Conservation (phyloP, 1,140 invertebrate genomes). For the Drosophila ogumai region DNA sequence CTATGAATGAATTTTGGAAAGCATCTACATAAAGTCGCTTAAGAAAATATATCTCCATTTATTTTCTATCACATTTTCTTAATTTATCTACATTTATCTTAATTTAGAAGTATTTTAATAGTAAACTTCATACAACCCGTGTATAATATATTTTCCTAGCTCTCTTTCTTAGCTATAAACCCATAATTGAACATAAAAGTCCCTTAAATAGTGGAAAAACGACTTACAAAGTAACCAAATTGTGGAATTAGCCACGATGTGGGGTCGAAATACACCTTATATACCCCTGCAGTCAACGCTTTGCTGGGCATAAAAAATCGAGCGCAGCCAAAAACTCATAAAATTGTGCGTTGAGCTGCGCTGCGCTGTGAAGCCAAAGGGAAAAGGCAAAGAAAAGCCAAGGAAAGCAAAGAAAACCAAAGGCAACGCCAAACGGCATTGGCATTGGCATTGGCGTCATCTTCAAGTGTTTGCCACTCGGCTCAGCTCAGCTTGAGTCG, state of each 20-base stretch:
- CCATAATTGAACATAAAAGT: not conserved
- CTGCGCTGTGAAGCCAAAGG: slow-evolving; percentile 4
- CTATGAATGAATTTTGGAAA: not conserved
- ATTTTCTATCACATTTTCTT: no score
- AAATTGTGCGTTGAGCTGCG: slow-evolving; percentile 56
- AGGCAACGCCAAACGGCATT: slow-evolving; percentile 5
- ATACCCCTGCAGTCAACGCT: slow-evolving; percentile 22
- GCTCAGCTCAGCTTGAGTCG: slow-evolving; percentile 20
- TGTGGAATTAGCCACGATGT: slow-evolving; percentile 27
- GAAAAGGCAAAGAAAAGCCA: slow-evolving; percentile 7
- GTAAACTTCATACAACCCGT: no score
- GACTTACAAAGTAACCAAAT: slow-evolving; percentile 18
- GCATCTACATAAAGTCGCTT: not conserved
- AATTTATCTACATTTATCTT: no score
- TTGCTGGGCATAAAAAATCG: slow-evolving; percentile 22
- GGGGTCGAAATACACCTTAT: slow-evolving; percentile 17
- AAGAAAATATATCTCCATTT: no score
- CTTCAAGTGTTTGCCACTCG: slow-evolving; percentile 66
- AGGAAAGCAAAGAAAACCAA: slow-evolving; percentile 9
- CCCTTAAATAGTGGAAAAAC: not conserved
- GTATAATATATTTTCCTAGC: not conserved
- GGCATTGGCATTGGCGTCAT: slow-evolving; percentile 43
- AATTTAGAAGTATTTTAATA: not conserved
- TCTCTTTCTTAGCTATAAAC: not conserved
- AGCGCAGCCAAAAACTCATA: slow-evolving; percentile 62